Percentiles rank a stretch among this genome's conserved stretches.
Conservation (phyloP, 2,888 invertebrate species). For the Diarsia dahlii region DNA sequence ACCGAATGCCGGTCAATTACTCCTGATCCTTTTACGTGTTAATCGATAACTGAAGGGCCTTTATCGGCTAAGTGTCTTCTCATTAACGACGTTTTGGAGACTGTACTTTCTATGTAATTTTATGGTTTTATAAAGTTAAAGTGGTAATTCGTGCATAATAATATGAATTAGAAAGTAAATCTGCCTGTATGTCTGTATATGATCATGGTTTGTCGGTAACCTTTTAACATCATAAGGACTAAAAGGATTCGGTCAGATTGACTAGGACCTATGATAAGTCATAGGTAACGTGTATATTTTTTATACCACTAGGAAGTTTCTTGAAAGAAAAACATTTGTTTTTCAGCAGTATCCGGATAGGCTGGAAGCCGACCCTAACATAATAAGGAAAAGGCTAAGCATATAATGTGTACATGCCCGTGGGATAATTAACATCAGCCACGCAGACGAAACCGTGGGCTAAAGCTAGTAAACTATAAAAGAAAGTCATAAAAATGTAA, state of each 20-base stretch:
- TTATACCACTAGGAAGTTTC: background rate
- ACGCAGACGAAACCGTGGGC: background rate
- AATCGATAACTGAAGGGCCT: slow-evolving; percentile 55
- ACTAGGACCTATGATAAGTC: background rate
- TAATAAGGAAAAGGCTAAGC: background rate
- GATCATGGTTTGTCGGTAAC: background rate
- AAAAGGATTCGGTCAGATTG: background rate
- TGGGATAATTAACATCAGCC: background rate
- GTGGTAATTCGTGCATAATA: background rate
- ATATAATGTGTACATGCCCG: background rate
- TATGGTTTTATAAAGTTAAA: slow-evolving; percentile 6
- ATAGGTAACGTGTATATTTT: background rate
- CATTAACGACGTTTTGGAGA: slow-evolving; percentile 35
- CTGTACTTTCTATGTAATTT: background rate
- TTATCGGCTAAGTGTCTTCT: slow-evolving; percentile 43
- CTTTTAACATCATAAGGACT: background rate
- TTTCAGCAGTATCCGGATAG: background rate
- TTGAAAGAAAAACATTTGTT: background rate
- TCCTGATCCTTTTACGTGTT: slow-evolving; percentile 61
- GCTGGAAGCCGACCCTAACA: background rate
- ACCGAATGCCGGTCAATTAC: slow-evolving; percentile 56
- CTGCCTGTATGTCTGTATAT: background rate
- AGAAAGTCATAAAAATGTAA: slow-evolving; percentile 25
- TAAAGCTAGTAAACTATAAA: slow-evolving; percentile 6
- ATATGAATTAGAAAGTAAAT: background rate